Evolutionary conservation across 2,797 vertebrate genomes (phyloP).

Genomic region (Naso thynnoides): DNA sequence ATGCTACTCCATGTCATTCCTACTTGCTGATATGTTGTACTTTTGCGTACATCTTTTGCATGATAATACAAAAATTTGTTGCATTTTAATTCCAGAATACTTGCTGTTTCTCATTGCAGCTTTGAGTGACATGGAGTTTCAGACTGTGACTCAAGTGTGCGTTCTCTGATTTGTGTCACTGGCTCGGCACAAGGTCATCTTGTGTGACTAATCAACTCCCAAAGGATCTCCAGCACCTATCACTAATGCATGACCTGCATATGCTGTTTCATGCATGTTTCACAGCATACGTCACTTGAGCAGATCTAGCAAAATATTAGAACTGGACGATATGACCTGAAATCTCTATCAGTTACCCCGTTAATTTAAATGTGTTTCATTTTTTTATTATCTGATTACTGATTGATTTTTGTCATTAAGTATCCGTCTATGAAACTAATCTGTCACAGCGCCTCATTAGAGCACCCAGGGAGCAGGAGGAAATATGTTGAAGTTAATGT

Average conservation of each 20-base stretch:
- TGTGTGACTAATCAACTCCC: conserved; percentile 49
- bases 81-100: neutral
- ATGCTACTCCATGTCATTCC: neutral
- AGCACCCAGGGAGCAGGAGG: conserved; percentile 14
- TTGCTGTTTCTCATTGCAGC: neutral
- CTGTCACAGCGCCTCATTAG: conserved; percentile 6
- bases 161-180: conserved; percentile 60
- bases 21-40: neutral
- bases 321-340: neutral
- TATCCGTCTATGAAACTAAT: neutral
- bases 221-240: conserved; percentile 42
- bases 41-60: neutral
- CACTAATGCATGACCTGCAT: conserved; percentile 65
- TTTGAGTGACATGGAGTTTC: conserved; percentile 4
- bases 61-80: neutral
- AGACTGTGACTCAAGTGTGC: conserved; percentile 19
- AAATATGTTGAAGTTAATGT: neutral
- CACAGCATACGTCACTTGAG: conserved; percentile 29
- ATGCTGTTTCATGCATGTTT: conserved; percentile 69
- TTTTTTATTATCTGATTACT: neutral
- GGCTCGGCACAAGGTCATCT: conserved; percentile 60
- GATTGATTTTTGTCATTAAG: neutral
- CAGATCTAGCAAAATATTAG: conserved; percentile 26
- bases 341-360: conserved; percentile 1
- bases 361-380: neutral